phyloP scores from a whole-genome alignment of 2,113 vertebrate species.

The Progne subis region DNA sequence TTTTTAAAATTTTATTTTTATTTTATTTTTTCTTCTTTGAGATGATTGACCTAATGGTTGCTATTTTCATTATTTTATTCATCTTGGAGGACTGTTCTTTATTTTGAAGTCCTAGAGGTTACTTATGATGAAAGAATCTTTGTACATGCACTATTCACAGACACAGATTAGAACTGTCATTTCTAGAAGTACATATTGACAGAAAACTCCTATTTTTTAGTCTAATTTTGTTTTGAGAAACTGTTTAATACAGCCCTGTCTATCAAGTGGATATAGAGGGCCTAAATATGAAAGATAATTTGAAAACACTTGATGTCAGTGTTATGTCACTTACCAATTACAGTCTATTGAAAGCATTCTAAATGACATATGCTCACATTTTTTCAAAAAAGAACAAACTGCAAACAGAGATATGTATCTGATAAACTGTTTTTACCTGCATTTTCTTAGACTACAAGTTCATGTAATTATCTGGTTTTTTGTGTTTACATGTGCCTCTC shows the following conservation, averaged over 20 bases:
- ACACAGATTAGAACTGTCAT: constrained; percentile 62
- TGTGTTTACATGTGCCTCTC: neutral
- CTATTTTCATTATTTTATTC: neutral
- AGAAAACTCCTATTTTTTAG: constrained; percentile 49
- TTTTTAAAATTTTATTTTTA: neutral
- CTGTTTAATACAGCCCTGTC: constrained; percentile 57
- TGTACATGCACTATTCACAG: constrained; percentile 48
- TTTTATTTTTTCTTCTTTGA: neutral
- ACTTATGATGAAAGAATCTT: constrained; percentile 45
- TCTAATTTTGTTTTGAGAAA: constrained; percentile 66
- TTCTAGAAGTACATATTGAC: constrained; percentile 40
- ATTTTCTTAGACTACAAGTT: neutral
- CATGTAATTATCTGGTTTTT: neutral
- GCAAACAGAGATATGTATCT: neutral
- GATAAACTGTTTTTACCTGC: neutral
- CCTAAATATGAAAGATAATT: constrained; percentile 59
- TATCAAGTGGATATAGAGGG: constrained; percentile 30
- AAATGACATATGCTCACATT: constrained; percentile 9
- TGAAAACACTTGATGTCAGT: constrained; percentile 53
- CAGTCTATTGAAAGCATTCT: constrained; percentile 42
- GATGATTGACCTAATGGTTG: neutral
- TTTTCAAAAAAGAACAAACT: neutral
- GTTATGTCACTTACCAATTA: constrained; percentile 53
- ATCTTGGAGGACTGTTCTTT: neutral
- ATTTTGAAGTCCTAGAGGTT: constrained; percentile 29